Base-by-base conservation (phyloP, 2,888 invertebrate genomes). In the Epirrhoe alternata region DNA sequence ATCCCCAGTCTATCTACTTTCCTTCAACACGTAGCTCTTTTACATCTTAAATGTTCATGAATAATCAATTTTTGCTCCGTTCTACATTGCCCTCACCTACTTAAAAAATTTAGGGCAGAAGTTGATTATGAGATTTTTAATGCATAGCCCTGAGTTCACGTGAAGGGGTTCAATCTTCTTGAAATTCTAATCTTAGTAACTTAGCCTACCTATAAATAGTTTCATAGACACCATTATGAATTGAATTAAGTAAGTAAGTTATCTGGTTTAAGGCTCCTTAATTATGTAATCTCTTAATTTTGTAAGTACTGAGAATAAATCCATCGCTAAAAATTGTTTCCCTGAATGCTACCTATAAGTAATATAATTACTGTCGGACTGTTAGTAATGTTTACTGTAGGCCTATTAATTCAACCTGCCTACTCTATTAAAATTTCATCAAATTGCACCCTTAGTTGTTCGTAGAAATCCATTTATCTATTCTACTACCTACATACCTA, bases 21-120 rank as follows among this genome's bases (percentile, higher is more conserved):
- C 66, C 45, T 66, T 71, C 54, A 60, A 61, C 35, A 70, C 65
- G 47, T 75, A 70, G 69, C 74, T 76, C 70, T 75, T 78, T 76
- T 72, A 77, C 77, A 78, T 77, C 73, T 78, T 72, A 77, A 81
- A 76, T 68, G 74, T 75, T 80, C 82, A 83, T 83, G 77, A 83
- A 84, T 62, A 83, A 81, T 78, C 74, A 80, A 79, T 78, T 74
- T 74, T 70, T 66, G 66, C 70, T 75, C 74, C 70, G 73, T 69
- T 76, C 58, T 70, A 74, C 74, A 69, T 71, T 71, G 69, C 70
- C 75, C 66, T 66, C 61, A 68, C 58, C 59, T 42, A 7, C 73
- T 76, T 69, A 74, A 78, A 78, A 79, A 78, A 76, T 42, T 78
- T 76, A 78, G 67, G 63, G 68, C 63, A 61, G 73, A 74, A 73